Evolutionary conservation across 2,113 vertebrate genomes (phyloP).

Genomic region (Pangasianodon hypophthalmus): DNA sequence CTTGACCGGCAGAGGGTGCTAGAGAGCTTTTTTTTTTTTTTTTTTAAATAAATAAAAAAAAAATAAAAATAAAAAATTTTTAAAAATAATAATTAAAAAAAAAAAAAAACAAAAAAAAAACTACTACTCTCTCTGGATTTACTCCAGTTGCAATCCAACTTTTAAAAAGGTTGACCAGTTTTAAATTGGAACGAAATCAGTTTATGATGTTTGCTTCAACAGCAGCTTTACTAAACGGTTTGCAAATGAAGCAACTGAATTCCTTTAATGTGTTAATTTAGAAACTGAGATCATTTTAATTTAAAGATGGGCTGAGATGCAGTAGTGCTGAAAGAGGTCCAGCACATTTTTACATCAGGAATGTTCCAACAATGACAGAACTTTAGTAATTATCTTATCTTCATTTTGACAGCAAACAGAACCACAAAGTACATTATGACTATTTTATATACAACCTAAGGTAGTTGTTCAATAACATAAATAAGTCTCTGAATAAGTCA

Average conservation of each 20-base stretch:
- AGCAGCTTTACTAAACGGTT: background rate
- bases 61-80: too few relatives aligned
- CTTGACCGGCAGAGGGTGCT: slow-evolving; percentile 19
- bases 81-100: background rate
- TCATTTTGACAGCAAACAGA: background rate
- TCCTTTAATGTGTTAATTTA: background rate
- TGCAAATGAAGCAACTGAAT: background rate
- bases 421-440: background rate
- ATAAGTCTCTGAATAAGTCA: background rate
- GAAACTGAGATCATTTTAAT: background rate
- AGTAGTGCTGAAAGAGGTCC: background rate
- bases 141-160: background rate
- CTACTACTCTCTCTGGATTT: too few relatives aligned
- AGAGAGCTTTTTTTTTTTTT: too few relatives aligned
- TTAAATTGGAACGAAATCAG: background rate
- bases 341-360: background rate
- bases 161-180: background rate
- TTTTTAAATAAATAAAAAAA: too few relatives aligned
- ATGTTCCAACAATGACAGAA: background rate
- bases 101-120: background rate
- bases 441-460: background rate
- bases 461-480: background rate
- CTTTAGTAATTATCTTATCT: background rate
- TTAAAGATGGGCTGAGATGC: background rate
- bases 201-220: background rate